phyloP scores from a whole-genome alignment of 1,140 invertebrate species.

The Penaeus indicus region DNA sequence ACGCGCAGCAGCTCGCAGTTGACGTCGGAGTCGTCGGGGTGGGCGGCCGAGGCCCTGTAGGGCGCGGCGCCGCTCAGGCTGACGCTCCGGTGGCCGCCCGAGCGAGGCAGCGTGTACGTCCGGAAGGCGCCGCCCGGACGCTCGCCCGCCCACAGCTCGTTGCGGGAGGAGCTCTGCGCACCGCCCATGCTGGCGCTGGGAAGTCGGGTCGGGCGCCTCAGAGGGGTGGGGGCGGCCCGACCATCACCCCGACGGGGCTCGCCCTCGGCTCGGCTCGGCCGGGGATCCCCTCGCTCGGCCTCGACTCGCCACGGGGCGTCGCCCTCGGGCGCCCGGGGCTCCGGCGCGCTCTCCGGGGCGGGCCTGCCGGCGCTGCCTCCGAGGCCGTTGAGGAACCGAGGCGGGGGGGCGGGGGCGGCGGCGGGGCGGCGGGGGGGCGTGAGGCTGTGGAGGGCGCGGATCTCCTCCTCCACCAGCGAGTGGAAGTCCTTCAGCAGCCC shows the following conservation, averaged over 20 bases:
- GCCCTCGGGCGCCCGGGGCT: not conserved
- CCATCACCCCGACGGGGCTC: too few relatives aligned
- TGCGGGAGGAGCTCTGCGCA: constrained; percentile 37
- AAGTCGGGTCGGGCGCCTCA: not conserved
- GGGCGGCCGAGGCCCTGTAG: constrained; percentile 42
- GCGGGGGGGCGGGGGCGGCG: not conserved
- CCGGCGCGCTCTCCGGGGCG: not conserved
- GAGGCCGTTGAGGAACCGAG: not conserved
- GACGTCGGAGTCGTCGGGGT: constrained; percentile 59
- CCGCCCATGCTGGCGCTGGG: constrained; percentile 20
- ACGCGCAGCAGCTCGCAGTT: constrained; percentile 59
- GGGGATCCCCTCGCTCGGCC: too few relatives aligned
- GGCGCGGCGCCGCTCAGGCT: constrained; percentile 52
- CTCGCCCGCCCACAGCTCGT: constrained; percentile 26
- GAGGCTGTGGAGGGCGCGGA: constrained; percentile 35
- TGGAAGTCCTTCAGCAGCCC: constrained; percentile 52
- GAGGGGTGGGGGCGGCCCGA: not conserved
- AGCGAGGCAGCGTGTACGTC: constrained; percentile 59
- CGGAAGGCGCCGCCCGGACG: constrained; percentile 15
- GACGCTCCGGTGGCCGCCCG: constrained; percentile 49
- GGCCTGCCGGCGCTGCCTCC: not conserved
- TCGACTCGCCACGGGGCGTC: not conserved
- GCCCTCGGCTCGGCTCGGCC: too few relatives aligned
- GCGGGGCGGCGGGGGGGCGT: not conserved
- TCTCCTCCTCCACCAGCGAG: constrained; percentile 47